A percentile compares a stretch with the other conserved stretches of the same genome.
Conservation (phyloP, 2,797 vertebrate species). For the Rhinatrema bivittatum region DNA sequence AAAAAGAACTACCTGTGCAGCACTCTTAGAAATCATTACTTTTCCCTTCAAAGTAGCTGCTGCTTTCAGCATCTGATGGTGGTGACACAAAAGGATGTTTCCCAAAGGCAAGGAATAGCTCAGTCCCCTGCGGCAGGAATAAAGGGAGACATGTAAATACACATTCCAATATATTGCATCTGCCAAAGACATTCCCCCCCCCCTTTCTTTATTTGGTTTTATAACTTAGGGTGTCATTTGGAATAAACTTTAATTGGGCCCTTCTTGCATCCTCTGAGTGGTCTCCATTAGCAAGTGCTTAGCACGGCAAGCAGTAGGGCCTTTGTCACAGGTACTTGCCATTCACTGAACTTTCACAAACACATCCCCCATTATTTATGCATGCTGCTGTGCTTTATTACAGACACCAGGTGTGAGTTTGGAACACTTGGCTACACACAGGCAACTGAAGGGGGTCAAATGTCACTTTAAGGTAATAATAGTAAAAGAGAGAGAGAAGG, state of each 20-base stretch:
- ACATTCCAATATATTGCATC: conserved; percentile 9
- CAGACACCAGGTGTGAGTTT: conserved; percentile 50
- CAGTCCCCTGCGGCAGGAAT: not conserved
- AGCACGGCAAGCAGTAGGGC: conserved; percentile 11
- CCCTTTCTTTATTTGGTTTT: conserved; percentile 34
- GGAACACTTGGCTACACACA: conserved; percentile 34
- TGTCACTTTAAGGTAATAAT: conserved; percentile 32
- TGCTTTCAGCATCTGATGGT: too few species aligned
- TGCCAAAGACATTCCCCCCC: conserved; percentile 29
- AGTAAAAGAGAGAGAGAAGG: conserved; percentile 26
- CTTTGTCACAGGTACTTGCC: conserved; percentile 60
- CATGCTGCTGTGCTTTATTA: conserved; percentile 48
- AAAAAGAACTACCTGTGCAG: too few species aligned
- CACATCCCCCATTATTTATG: conserved; percentile 64
- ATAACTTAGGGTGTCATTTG: conserved; percentile 23
- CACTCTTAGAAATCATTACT: too few species aligned
- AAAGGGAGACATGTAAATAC: not conserved
- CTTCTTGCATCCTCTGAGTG: conserved; percentile 27
- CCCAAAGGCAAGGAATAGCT: too few species aligned
- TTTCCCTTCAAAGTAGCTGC: too few species aligned
- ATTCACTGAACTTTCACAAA: conserved; percentile 59
- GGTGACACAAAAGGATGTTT: too few species aligned
- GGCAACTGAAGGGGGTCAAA: conserved; percentile 38
- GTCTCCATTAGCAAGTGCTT: conserved; percentile 29
- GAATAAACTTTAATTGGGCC: conserved; percentile 37